Percentiles rank a stretch among this genome's conserved stretches.
phyloP scores from a whole-genome alignment of 2,113 vertebrate genomes.

The Xiphophorus maculatus region DNA sequence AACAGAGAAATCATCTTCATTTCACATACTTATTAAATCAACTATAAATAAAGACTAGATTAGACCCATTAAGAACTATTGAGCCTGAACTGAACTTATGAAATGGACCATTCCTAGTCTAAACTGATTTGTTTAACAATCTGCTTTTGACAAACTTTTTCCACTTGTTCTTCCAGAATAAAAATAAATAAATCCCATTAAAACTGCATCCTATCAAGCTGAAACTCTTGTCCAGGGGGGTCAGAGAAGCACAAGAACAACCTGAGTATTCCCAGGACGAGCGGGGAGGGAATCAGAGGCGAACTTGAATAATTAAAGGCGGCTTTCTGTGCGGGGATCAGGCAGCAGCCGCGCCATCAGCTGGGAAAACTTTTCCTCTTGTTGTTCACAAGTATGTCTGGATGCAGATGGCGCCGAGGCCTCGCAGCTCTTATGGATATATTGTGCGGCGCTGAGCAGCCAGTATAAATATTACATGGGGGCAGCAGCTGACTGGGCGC shows the following conservation, averaged over 20 bases:
- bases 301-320: background rate
- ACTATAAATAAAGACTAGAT: background rate
- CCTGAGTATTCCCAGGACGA: no score
- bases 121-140: background rate
- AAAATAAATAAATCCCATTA: background rate
- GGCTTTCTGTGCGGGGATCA: slow-evolving; percentile 1
- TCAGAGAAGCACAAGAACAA: background rate
- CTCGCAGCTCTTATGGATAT: slow-evolving; percentile 77
- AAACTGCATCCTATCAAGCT: background rate
- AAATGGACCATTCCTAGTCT: background rate
- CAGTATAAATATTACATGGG: slow-evolving; percentile 97
- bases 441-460: slow-evolving; percentile 73
- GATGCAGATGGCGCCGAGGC: slow-evolving; percentile 85
- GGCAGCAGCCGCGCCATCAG: slow-evolving; percentile 64
- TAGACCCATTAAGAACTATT: no score
- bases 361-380: slow-evolving; percentile 76
- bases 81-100: background rate
- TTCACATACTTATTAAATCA: background rate
- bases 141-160: no score
- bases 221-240: background rate
- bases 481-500: slow-evolving; percentile 91
- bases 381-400: slow-evolving; percentile 67
- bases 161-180: background rate
- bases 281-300: background rate
- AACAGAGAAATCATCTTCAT: no score